phyloP scores from a whole-genome alignment of 1,140 invertebrate genomes.

The Megalonaias nervosa region DNA sequence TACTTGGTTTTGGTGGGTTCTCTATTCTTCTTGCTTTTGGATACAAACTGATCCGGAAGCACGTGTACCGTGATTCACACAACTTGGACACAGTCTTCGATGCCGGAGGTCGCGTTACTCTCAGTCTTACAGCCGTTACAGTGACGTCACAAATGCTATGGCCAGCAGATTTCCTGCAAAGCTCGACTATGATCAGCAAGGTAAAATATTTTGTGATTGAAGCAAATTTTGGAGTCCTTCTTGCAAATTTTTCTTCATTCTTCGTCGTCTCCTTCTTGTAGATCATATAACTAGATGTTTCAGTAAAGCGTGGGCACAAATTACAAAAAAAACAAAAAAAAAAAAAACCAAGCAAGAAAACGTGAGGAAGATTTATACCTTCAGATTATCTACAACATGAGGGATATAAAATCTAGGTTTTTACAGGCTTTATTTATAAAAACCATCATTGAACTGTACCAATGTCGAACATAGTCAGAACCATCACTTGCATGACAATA shows the following conservation, averaged over 20 bases:
- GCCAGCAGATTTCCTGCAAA: slow-evolving; percentile 39
- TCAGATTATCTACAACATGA: no score
- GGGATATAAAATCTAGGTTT: no score
- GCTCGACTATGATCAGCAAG: slow-evolving; percentile 29
- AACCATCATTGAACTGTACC: no score
- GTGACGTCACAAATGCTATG: slow-evolving; percentile 38
- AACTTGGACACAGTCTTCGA: slow-evolving; percentile 64
- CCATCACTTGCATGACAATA: no score
- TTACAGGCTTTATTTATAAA: no score
- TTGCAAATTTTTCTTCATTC: neutral
- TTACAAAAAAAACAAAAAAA: no score
- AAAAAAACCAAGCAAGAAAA: no score
- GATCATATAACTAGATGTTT: neutral
- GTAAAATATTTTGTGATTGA: slow-evolving; percentile 4
- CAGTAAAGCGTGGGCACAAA: no score
- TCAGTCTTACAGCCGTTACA: slow-evolving; percentile 37
- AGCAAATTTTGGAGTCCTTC: neutral
- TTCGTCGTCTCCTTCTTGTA: neutral
- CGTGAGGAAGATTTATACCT: no score
- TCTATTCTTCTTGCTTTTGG: slow-evolving; percentile 30
- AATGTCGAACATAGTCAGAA: no score
- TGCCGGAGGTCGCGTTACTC: slow-evolving; percentile 52
- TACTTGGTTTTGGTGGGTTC: slow-evolving; percentile 42
- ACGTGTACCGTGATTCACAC: slow-evolving; percentile 37
- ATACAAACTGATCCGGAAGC: slow-evolving; percentile 33